Base-by-base conservation (phyloP, 2,888 invertebrate genomes). In the Leptinotarsa peninsularis region DNA sequence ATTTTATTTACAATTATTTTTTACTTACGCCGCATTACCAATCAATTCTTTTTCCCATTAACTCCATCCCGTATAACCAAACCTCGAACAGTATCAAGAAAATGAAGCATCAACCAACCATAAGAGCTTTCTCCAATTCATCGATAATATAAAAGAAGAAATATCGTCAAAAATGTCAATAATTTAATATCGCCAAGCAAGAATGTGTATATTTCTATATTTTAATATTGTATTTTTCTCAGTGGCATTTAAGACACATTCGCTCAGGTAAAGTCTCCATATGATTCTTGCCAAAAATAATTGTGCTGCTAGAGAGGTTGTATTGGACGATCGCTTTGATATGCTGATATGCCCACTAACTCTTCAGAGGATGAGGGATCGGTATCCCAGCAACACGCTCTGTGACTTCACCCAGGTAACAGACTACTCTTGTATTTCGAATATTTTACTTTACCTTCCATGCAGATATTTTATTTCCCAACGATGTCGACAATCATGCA, bases 381-480 rank as follows among this genome's bases (percentile, higher is more conserved):
- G 87, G 88, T 88, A 84, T 84, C 88, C 86, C 84, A 83, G 88
- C 87, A 87, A 88, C 88, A 87, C 85, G 86, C 87, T 87, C 86
- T 87, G 86, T 87, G 87, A 87, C 86, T 86, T 88, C 87, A 87
- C 88, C 88, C 86, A 86, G 88, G 88, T 87, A 87, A 88, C 88
- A 81, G 80, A 77, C 77, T 75, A 76, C 75, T 76, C 76, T 72
- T 77, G 76, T 78, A 76, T 74, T 73, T 73, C 72, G 72, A 71
- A 74, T 77, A 76, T 76, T 77, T 77, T 76, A 73, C 63, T 15
- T 27, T 63, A 33, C 27, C n/a, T 43, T 63, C 58, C 63, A 33
- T 33, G 43, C 63, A 33, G 7, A 43, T 63, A 63, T 63, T 63
- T 63, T 43, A 63, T 63, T 63, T 63, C 33, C 17, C 27, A n/a